These are phyloP conservation scores for Eufriesea mexicana DNA, from an alignment of 1,140 invertebrate species.

Conservation along the genomic window DNA sequence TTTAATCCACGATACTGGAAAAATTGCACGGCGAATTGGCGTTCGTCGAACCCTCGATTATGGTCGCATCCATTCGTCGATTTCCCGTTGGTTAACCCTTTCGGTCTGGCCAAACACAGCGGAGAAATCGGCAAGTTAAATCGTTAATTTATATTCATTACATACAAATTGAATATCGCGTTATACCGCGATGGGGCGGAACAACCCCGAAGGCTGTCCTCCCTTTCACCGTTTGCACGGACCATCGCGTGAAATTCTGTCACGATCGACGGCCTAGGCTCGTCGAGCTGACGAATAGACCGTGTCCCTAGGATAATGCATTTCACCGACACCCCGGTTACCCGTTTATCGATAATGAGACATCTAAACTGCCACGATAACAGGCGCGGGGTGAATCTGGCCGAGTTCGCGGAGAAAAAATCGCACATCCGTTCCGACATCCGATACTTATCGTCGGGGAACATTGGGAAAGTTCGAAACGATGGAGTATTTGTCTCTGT, in stretches of 20 bases:
- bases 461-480: slow-evolving; percentile 1
- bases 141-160: slow-evolving; percentile 66
- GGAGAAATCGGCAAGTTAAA: slow-evolving; percentile 43
- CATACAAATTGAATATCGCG: slow-evolving; percentile 66
- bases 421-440: slow-evolving; percentile 43
- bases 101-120: slow-evolving; percentile 6
- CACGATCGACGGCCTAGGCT: slow-evolving; percentile 13
- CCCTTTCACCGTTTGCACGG: slow-evolving; percentile 3
- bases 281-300: slow-evolving; percentile 48
- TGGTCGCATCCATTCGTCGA: not conserved
- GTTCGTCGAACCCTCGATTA: not conserved
- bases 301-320: slow-evolving; percentile 27
- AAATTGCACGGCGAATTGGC: not conserved
- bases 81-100: slow-evolving; percentile 13
- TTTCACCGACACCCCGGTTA: slow-evolving; percentile 18
- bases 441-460: slow-evolving; percentile 23
- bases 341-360: slow-evolving; percentile 29
- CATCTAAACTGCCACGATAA: slow-evolving; percentile 54
- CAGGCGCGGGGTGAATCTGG: slow-evolving; percentile 4
- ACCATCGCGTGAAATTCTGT: slow-evolving; percentile 39
- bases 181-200: slow-evolving; percentile 42
- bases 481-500: not conserved
- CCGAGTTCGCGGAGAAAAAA: slow-evolving; percentile 5
- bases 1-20: not conserved
- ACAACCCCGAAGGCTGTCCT: slow-evolving; percentile 47